Evolutionary conservation across 1,140 invertebrate species (phyloP), one percentile per base, ranked within the genome.

Genomic region (Caenorhabditis inopinata): DNA sequence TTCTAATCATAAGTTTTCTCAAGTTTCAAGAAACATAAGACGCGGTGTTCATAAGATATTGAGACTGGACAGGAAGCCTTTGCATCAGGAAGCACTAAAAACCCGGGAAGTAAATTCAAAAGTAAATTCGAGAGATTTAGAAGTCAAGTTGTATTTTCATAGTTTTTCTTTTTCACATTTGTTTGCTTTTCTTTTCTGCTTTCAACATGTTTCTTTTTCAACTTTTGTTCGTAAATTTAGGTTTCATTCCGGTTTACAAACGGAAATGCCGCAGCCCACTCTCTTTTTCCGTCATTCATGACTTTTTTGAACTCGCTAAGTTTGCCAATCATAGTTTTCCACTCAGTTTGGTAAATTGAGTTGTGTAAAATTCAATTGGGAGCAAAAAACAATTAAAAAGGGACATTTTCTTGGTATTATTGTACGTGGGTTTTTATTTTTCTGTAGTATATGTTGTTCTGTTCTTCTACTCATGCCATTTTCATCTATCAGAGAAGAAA

Each of bases 321-420:
- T 42, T 7, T 5, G 14, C 38, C 14, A 7, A 7, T 42, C 38
- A 42, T 7, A 42, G 38, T 42, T 42, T 42, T 14, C 38, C 5
- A 42, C 38, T 42, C n/a, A n/a, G n/a, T 42, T 42, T 42, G 38
- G 38, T 7, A 42, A 42, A 42, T 42, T 42, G n/a, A n/a, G n/a
- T n/a, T n/a, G n/a, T n/a, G n/a, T n/a, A n/a, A 51, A 51, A 51
- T 25, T 51, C 6, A 25, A n/a, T 4, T 32, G 51, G 29, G 51
- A 58, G 51, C 35, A 25, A 58, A 29, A 68, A 38, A 12, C 58
- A 68, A 68, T 68, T 68, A 68, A 68, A 68, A 38, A 16, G 29
- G 58, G 32, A 68, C 58, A 68, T 21, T 68, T 21, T n/a, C n/a
- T 68, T 68, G 29, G 58, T 68, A 68, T 68, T 68, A 21, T 21